A percentile compares a stretch with the other conserved stretches of the same genome.
These are phyloP conservation scores for Tenthredo distinguenda DNA, from an alignment of 2,888 invertebrate species.

Conservation along the genomic window DNA sequence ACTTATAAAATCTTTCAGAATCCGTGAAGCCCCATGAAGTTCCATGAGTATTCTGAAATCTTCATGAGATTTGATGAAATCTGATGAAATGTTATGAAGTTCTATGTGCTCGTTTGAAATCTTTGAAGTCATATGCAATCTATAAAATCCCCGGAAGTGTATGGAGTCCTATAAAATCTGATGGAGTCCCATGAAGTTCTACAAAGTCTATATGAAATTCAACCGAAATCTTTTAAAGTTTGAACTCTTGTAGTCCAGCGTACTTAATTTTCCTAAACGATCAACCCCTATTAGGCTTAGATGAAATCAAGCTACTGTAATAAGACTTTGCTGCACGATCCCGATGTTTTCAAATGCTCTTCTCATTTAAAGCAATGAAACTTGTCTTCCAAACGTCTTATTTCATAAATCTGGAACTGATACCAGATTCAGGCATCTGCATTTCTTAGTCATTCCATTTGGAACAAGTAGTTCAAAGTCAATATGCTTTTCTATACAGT, in stretches of 20 bases:
- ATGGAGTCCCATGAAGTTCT: not conserved
- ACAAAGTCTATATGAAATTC: not conserved
- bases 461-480: not conserved
- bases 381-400: not conserved
- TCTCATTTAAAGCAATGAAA: not conserved
- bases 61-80: no score
- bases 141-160: not conserved
- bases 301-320: not conserved
- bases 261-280: no score
- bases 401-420: not conserved
- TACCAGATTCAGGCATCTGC: not conserved
- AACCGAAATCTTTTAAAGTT: no score
- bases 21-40: not conserved
- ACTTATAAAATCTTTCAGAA: not conserved
- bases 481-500: conserved; percentile 61
- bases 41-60: not conserved
- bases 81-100: not conserved
- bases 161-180: not conserved
- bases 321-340: not conserved
- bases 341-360: no score
- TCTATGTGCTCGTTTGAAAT: not conserved
- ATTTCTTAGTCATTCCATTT: not conserved
- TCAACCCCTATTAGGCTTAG: not conserved
- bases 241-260: no score
- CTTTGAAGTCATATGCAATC: not conserved